These are phyloP conservation scores for Cryptotermes secundus DNA, from an alignment of 1,140 invertebrate genomes.

Conservation along the genomic window DNA sequence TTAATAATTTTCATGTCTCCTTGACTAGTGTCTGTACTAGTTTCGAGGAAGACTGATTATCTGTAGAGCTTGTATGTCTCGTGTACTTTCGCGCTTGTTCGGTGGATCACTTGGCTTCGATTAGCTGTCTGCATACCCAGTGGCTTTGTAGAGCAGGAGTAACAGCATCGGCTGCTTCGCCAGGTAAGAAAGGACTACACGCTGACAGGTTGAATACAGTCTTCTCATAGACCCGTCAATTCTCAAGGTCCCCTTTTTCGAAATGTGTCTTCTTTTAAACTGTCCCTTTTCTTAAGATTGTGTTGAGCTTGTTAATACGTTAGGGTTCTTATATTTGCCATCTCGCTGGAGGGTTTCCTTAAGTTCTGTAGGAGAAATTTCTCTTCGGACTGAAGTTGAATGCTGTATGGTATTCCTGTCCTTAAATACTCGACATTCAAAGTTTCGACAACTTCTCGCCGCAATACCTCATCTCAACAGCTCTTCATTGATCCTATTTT, in stretches of 20 bases:
- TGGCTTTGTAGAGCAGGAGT: background rate
- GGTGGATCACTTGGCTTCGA: background rate
- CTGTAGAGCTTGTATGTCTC: background rate
- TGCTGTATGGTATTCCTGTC: too few species aligned
- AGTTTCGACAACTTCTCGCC: too few species aligned
- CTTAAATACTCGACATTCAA: too few species aligned
- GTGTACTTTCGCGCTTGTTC: background rate
- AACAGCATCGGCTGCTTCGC: background rate
- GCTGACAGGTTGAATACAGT: background rate
- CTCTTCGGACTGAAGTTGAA: too few species aligned
- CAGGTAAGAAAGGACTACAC: background rate
- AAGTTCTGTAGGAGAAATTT: background rate
- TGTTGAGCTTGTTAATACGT: background rate
- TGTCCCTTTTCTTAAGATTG: background rate
- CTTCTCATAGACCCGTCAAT: background rate
- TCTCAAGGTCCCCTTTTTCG: background rate
- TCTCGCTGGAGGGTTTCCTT: background rate
- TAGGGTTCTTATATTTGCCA: background rate
- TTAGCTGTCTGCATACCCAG: background rate
- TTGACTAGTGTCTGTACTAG: too few species aligned
- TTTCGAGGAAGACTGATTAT: too few species aligned
- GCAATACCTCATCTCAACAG: too few species aligned
- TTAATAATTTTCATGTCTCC: too few species aligned
- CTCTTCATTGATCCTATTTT: too few species aligned
- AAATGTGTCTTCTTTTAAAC: background rate